Percentiles rank a stretch among this genome's conserved stretches.
Evolutionary conservation across 2,113 vertebrate genomes (phyloP).

Genomic region (Heterocephalus glaber): DNA sequence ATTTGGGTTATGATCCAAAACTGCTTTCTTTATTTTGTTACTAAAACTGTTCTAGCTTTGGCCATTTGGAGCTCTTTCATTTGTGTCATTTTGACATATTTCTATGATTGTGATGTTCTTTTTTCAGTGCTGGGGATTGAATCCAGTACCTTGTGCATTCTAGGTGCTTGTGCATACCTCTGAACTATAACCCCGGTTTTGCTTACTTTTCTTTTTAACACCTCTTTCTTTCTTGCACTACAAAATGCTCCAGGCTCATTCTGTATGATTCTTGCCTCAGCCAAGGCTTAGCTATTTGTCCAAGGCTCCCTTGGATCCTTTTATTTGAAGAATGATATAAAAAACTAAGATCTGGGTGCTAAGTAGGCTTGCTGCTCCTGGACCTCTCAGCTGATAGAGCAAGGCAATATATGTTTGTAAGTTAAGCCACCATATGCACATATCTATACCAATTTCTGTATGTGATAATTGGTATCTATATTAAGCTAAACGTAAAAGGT

Average conservation of each 20-base stretch:
- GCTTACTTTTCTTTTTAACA: not conserved
- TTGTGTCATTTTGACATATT: not conserved
- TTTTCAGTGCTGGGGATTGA: not conserved
- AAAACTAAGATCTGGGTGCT: not conserved
- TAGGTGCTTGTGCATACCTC: not conserved
- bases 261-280: not conserved
- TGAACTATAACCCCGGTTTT: not conserved
- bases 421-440: not conserved
- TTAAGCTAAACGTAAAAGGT: constrained; percentile 18
- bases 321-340: not conserved
- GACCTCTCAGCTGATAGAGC: not conserved
- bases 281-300: not conserved
- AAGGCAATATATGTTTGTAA: not conserved
- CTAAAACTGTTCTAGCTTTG: not conserved
- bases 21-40: constrained; percentile 16
- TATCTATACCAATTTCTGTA: constrained; percentile 2
- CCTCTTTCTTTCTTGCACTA: not conserved
- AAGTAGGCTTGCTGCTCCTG: not conserved
- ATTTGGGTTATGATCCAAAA: constrained; percentile 26
- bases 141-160: not conserved
- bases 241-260: not conserved
- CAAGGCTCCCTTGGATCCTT: not conserved
- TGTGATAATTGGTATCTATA: not conserved
- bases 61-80: not conserved
- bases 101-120: not conserved